Evolutionary conservation across 2,888 invertebrate species (phyloP).

Genomic region (Halictus quadricinctus): DNA sequence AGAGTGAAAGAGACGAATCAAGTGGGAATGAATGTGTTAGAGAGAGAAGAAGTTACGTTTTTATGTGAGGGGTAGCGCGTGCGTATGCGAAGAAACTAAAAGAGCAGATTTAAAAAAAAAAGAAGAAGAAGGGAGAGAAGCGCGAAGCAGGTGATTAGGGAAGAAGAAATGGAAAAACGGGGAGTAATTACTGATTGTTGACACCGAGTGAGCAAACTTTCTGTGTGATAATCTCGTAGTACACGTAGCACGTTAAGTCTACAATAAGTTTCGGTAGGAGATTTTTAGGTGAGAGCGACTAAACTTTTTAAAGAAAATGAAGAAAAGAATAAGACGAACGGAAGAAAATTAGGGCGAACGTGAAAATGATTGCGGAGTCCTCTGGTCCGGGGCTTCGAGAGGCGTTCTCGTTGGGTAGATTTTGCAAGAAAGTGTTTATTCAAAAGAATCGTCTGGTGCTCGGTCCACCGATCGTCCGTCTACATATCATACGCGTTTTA

Average conservation of each 20-base stretch:
- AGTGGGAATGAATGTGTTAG: slow-evolving; percentile 23
- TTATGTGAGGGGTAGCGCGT: slow-evolving; percentile 71
- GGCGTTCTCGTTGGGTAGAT: slow-evolving; percentile 38
- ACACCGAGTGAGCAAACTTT: slow-evolving; percentile 80
- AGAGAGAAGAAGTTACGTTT: slow-evolving; percentile 52
- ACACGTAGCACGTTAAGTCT: slow-evolving; percentile 80
- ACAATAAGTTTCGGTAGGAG: slow-evolving; percentile 70
- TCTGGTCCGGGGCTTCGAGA: slow-evolving; percentile 60
- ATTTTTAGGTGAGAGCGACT: slow-evolving; percentile 62
- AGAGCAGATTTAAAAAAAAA: slow-evolving; percentile 2
- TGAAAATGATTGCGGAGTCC: slow-evolving; percentile 40
- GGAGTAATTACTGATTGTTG: slow-evolving; percentile 77
- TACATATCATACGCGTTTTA: slow-evolving; percentile 63
- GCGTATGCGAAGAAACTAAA: slow-evolving; percentile 71
- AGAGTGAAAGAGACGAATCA: slow-evolving; percentile 15
- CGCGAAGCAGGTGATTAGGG: slow-evolving; percentile 36
- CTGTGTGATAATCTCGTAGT: slow-evolving; percentile 81
- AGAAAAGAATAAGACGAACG: slow-evolving; percentile 44
- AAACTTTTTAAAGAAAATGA: slow-evolving; percentile 52
- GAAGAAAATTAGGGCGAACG: slow-evolving; percentile 18
- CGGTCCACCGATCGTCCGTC: slow-evolving; percentile 38
- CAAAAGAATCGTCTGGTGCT: slow-evolving; percentile 11
- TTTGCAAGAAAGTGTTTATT: slow-evolving; percentile 22
- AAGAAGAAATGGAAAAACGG: slow-evolving; percentile 41
- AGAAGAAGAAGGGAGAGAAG: slow-evolving; percentile 19